Conservation (phyloP, 2,113 vertebrate genomes). For the Centropus bengalensis region DNA sequence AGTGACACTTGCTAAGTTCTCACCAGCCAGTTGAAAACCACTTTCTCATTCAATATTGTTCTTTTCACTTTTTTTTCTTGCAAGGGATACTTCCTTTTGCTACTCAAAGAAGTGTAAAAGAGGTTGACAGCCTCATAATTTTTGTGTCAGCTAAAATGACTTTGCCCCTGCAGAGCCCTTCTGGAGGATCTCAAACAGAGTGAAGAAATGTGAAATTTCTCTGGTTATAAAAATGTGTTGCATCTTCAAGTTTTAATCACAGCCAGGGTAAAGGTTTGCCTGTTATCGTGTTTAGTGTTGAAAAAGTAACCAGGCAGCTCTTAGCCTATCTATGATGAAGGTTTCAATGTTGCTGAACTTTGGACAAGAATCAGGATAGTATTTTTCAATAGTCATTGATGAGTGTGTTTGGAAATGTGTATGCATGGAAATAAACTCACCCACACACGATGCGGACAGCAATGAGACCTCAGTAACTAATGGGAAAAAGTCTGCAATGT, state of each 20-base stretch:
- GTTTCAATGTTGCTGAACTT: background rate
- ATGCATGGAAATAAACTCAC: background rate
- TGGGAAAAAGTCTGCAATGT: background rate
- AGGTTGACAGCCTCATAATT: constrained; percentile 8
- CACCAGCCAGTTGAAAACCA: background rate
- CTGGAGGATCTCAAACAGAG: background rate
- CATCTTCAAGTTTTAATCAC: background rate
- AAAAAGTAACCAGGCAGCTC: background rate
- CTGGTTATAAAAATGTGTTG: background rate
- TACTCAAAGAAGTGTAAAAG: background rate
- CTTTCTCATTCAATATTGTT: background rate
- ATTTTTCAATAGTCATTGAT: background rate
- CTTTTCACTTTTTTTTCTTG: background rate
- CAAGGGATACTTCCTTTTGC: background rate
- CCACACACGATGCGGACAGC: rapidly evolving
- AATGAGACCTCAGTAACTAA: background rate
- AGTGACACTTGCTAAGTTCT: background rate
- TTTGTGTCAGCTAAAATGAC: background rate
- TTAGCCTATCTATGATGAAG: background rate
- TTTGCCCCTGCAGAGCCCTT: background rate
- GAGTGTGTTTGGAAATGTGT: background rate
- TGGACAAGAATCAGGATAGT: background rate
- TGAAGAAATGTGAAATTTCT: background rate
- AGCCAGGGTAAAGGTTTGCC: background rate
- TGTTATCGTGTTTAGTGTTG: background rate